Conservation (phyloP, 2,113 vertebrate genomes). For the Rhinopithecus roxellana region DNA sequence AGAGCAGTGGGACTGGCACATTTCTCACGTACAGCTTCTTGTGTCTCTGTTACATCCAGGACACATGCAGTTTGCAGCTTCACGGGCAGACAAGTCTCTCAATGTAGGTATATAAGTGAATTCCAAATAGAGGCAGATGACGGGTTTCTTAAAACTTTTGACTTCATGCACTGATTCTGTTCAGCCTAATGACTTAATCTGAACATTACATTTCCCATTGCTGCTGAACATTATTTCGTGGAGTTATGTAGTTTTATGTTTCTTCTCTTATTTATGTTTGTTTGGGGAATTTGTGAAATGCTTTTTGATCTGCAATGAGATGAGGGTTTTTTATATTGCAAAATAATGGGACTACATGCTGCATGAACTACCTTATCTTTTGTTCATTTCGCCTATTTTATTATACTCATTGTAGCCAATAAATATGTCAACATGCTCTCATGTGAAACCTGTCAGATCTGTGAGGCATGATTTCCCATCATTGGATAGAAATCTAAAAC, state of each 20-base stretch:
- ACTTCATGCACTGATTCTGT: slow-evolving; percentile 44
- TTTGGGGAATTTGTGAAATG: slow-evolving; percentile 73
- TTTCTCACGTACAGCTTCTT: neutral
- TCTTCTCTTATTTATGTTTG: slow-evolving; percentile 74
- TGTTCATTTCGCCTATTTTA: slow-evolving; percentile 72
- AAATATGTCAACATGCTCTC: slow-evolving; percentile 75
- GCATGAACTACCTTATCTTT: slow-evolving; percentile 57
- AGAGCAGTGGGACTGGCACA: neutral
- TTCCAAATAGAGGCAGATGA: neutral
- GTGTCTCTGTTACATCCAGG: neutral
- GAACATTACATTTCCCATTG: slow-evolving; percentile 4
- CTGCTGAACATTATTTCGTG: slow-evolving; percentile 39
- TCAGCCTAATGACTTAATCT: slow-evolving; percentile 56
- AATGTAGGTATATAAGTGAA: neutral
- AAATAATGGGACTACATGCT: slow-evolving; percentile 70
- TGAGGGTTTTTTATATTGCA: slow-evolving; percentile 56
- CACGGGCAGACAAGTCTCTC: neutral
- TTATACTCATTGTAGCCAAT: slow-evolving; percentile 69
- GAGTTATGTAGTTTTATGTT: slow-evolving; percentile 62
- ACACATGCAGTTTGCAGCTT: neutral
- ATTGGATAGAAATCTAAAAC: slow-evolving; percentile 72
- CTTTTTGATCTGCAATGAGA: slow-evolving; percentile 68
- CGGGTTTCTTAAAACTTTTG: slow-evolving; percentile 47
- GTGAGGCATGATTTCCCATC: slow-evolving; percentile 65
- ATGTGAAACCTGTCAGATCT: slow-evolving; percentile 53